Conservation (phyloP, 2,888 invertebrate species). For the Drosophila helvetica region DNA sequence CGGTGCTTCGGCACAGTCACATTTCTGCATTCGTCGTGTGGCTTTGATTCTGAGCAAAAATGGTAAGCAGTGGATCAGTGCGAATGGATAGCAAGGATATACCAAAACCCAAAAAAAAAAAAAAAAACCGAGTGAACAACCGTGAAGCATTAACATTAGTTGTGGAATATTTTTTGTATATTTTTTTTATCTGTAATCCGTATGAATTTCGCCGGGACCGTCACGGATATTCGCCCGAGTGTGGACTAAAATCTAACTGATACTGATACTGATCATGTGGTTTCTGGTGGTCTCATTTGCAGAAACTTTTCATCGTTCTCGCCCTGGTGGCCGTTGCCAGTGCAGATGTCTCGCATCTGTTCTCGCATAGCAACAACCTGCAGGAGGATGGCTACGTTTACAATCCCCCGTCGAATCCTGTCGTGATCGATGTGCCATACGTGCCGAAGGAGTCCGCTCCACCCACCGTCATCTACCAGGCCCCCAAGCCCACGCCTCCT, state of each 20-base stretch:
- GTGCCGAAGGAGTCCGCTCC: conserved; percentile 41
- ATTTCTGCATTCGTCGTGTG: conserved; percentile 80
- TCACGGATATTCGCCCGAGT: too few relatives aligned
- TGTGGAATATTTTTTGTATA: conserved; percentile 50
- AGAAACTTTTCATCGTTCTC: conserved; percentile 79
- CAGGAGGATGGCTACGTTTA: conserved; percentile 81
- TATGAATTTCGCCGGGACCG: conserved; percentile 1
- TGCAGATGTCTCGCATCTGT: conserved; percentile 81
- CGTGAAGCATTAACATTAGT: conserved; percentile 23
- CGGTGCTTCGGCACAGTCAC: conserved; percentile 77
- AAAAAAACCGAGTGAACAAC: conserved; percentile 28
- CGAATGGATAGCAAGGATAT: conserved; percentile 15
- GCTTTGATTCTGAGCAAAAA: conserved; percentile 76
- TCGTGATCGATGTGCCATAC: conserved; percentile 75
- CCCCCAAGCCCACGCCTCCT: conserved; percentile 34
- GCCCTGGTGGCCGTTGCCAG: conserved; percentile 78
- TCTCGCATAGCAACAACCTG: conserved; percentile 76
- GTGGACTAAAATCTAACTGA: conserved; percentile 10
- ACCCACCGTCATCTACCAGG: conserved; percentile 33
- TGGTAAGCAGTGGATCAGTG: conserved; percentile 75
- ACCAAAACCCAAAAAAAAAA: not conserved
- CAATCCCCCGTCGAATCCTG: conserved; percentile 50
- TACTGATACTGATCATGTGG: conserved; percentile 4
- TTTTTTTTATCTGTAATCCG: too few relatives aligned
- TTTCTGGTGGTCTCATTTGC: conserved; percentile 39